Evolutionary conservation across 2,113 vertebrate species (phyloP), one percentile per base, ranked within the genome.

Genomic region (Ammodramus savannarum): DNA sequence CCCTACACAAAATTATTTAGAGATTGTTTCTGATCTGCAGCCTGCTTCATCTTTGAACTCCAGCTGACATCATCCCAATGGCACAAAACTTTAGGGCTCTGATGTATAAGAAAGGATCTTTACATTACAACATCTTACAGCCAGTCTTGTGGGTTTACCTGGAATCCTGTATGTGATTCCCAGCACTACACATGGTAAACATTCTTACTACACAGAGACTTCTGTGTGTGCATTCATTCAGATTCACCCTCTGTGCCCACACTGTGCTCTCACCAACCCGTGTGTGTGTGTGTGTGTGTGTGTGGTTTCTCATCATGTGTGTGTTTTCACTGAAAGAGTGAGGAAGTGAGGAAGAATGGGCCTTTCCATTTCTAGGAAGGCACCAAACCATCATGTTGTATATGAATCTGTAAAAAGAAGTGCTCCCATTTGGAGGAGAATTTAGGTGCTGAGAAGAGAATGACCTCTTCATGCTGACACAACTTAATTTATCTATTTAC

Each of bases 361-460:
- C 34, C 66, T 81, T 96, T 89, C 87, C 72, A 85, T 90, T 93
- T 93, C 81, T 55, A 94, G 86, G 87, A 85, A 91, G 59, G 43
- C 41, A 65, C 69, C 49, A 59, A 85, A 66, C 54, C 23, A 32
- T 73, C 14, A 12, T 71, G 80, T 65, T 79, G 43, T 44, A 20
- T 44, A 44, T 44, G 18, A 44, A 44, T 44, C 43, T 44, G 71
- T 58, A 76, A 91, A 91, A 76, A 29, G 74, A 86, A 84, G 34
- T 36, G 11, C 13, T 93, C 38, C 55, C 34, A 27, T 85, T 85
- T 69, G 43, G 76, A 78, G 54, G 48, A 66, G 68, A 89, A 69
- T 54, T 93, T 26, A 58, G 66, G 31, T 62, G n/a, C 27, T 68
- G 63, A 77, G 71, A 78, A 85, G 59, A 88, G 52, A 36, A 90